Conservation (phyloP, 2,888 invertebrate species). For the Mylabris sibirica region DNA sequence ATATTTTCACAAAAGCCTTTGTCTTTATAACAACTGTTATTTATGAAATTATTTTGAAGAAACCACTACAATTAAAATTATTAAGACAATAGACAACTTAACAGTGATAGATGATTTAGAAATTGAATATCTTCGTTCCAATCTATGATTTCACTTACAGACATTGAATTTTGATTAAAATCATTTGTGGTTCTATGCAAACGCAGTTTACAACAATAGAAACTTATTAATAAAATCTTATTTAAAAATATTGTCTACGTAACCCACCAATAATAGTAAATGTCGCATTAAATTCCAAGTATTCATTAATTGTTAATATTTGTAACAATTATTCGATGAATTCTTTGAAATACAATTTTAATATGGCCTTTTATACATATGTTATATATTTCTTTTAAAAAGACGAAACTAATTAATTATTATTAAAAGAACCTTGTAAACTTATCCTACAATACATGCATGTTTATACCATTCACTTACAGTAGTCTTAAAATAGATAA, state of each 20-base stretch:
- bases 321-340: not conserved
- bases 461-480: not conserved
- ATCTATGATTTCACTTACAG: no score
- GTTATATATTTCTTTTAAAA: not conserved
- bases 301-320: not conserved
- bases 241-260: conserved; percentile 8
- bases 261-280: not conserved
- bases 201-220: not conserved
- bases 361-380: not conserved
- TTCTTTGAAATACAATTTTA: not conserved
- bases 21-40: no score
- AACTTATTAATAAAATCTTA: conserved; percentile 1
- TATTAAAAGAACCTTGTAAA: not conserved
- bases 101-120: no score
- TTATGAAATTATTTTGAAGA: no score
- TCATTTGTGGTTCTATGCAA: not conserved
- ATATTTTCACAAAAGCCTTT: no score
- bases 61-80: no score
- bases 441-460: not conserved
- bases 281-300: not conserved
- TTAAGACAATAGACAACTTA: no score
- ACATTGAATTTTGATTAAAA: no score
- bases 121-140: no score
- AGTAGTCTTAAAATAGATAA: conserved; percentile 1
- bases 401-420: not conserved